Evolutionary conservation across 92 coral and sea anemone genomes (phyloP), one percentile per base, ranked within the genome.

Genomic region (Siderastrea siderea): DNA sequence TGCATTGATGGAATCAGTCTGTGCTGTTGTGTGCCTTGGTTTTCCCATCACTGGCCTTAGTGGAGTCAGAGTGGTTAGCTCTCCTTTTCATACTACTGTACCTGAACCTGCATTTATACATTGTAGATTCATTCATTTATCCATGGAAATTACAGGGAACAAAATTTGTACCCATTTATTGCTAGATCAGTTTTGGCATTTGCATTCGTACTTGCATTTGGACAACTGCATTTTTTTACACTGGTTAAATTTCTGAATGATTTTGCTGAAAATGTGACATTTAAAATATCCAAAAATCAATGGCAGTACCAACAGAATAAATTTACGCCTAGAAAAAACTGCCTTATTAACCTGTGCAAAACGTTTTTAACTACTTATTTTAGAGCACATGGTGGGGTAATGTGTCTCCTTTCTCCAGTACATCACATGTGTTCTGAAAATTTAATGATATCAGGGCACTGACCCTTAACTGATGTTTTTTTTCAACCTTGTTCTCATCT

Each of bases 1-100:
- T 47, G 98, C 99, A 5, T 75, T 97, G 19, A 94, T 94, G 95
- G 98, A 97, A 63, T 83, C 96, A 6, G 98, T 97, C 65, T 97
- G 99, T 91, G 99, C 99, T 13, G 97, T 97, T 66, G 99, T 97
- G 13, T 97, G 99, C 70, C 95, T 97, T 65, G 99, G 99, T 2
- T 97, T 97, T 67, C 99, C 99, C 0, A 84, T 97, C 19, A 89
- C 98, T 52, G 99, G 99, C 47, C 75, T 95, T 46, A 96, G 94
- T 79, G 99, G 99, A 57, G 94, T 97, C 45, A 87, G 99, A 80
- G 99, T 98, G 98, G 99, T 97, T 79, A 90, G 99, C 72, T 43
- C 7, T 47, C 11, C 4, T 1, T 54, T 1, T 45, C 8, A 2
- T 17, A 3, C 10, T 52, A 7, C 61, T 55, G 1, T 55, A 14